Conservation (phyloP, 1,140 invertebrate species). For the Lepidurus apus region DNA sequence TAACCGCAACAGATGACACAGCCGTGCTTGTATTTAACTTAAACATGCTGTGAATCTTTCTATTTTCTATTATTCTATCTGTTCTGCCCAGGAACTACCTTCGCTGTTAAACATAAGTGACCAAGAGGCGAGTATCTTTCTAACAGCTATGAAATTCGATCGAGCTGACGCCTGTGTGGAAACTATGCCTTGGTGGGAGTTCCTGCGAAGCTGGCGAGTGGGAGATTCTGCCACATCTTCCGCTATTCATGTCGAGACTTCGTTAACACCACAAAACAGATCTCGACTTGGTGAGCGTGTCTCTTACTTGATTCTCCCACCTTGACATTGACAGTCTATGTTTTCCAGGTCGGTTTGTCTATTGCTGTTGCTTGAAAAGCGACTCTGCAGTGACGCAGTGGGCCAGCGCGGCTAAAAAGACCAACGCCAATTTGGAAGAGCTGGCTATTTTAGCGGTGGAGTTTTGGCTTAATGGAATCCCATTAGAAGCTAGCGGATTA, state of each 20-base stretch:
- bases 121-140: constrained; percentile 27
- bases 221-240: neutral
- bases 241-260: neutral
- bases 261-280: neutral
- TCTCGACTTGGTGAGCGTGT: neutral
- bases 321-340: neutral
- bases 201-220: neutral
- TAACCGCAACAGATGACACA: neutral
- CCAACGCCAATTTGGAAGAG: neutral
- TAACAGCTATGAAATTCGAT: constrained; percentile 28
- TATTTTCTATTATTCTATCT: neutral
- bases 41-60: neutral
- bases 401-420: neutral
- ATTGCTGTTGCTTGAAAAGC: constrained; percentile 8
- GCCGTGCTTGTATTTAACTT: constrained; percentile 7
- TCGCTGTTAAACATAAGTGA: neutral
- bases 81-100: constrained; percentile 7
- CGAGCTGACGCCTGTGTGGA: constrained; percentile 6
- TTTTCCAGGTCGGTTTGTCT: neutral
- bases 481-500: neutral
- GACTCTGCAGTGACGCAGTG: neutral
- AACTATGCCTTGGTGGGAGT: neutral
- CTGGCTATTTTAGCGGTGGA: neutral
- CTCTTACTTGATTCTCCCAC: neutral
- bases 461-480: neutral